Conservation (phyloP, 2,797 vertebrate species). For the Tauraco hartlaubi region DNA sequence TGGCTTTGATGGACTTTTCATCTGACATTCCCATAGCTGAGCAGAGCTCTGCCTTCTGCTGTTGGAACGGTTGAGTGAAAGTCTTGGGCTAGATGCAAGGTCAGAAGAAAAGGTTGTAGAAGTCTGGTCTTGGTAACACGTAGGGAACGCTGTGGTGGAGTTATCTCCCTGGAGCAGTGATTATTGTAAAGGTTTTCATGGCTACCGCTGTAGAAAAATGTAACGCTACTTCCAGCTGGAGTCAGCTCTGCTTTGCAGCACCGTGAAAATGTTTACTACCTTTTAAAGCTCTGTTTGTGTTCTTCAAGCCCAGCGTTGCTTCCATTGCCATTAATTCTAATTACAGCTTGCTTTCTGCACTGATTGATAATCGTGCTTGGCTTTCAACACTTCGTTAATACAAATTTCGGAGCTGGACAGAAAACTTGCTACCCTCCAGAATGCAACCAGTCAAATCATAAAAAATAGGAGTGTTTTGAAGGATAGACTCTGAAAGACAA, state of each 20-base stretch:
- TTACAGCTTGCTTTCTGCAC: not conserved
- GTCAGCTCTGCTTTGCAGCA: not conserved
- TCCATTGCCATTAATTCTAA: not conserved
- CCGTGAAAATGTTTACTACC: not conserved
- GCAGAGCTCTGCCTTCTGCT: not conserved
- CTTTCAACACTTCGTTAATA: not conserved
- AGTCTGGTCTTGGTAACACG: rapidly evolving
- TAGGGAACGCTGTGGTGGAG: not conserved
- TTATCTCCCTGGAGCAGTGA: not conserved
- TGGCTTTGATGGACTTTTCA: not conserved
- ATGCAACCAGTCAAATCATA: not conserved
- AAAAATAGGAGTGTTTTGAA: not conserved
- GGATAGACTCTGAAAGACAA: not conserved
- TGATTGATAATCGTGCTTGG: not conserved
- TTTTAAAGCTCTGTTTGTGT: not conserved
- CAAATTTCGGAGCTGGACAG: not conserved
- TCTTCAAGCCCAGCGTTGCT: not conserved
- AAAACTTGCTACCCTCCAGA: not conserved
- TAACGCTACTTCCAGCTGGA: not conserved
- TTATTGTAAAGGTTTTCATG: not conserved
- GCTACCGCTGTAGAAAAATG: not conserved
- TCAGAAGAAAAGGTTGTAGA: not conserved
- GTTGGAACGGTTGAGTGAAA: rapidly evolving
- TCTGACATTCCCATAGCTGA: not conserved
- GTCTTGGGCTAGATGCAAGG: not conserved